Conservation (phyloP, 1,140 invertebrate species). For the Drosophila fuyamai region DNA sequence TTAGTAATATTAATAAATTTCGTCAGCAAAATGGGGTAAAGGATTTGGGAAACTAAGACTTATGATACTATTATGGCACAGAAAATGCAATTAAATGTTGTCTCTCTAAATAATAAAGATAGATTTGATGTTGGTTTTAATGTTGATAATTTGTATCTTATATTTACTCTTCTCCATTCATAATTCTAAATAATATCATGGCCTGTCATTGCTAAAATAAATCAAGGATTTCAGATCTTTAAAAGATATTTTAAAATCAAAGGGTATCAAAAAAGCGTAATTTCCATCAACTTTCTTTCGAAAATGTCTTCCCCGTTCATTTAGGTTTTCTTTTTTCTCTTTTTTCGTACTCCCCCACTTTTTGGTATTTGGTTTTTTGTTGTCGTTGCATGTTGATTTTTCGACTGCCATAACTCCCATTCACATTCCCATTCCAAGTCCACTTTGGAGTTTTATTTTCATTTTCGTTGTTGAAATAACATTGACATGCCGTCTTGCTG, state of each 20-base stretch:
- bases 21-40: not conserved
- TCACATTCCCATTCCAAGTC: conserved; percentile 4
- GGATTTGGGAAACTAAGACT: not conserved
- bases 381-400: conserved; percentile 75
- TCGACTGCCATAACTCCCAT: conserved; percentile 64
- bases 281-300: not conserved
- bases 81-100: no score
- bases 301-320: conserved; percentile 1
- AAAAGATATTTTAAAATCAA: no score
- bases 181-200: no score
- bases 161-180: no score
- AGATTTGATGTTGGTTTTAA: no score
- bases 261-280: conserved; percentile 4
- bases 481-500: conserved; percentile 78
- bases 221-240: no score
- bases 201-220: no score
- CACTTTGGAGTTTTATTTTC: conserved; percentile 55
- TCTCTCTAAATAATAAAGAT: no score
- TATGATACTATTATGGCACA: not conserved
- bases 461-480: conserved; percentile 76
- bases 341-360: conserved; percentile 14
- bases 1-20: not conserved
- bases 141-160: no score
- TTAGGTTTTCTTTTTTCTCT: conserved; percentile 10
- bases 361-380: conserved; percentile 32